Evolutionary conservation across 2,888 invertebrate species (phyloP), one percentile per base, ranked within the genome.

Genomic region (Barypeithes pellucidus): DNA sequence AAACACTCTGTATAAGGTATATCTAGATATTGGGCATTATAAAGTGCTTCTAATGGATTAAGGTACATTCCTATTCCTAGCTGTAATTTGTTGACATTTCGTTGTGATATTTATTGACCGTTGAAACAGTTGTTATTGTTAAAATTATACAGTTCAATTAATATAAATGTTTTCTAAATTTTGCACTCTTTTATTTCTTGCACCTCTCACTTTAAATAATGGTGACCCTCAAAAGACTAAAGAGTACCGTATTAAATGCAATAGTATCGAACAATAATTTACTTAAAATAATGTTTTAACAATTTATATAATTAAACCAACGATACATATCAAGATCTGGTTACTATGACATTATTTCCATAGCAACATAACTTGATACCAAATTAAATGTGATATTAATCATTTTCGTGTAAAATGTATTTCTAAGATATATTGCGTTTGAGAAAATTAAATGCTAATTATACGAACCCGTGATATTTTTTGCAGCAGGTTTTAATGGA

Each of bases 161-260:
- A 66, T 14, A 14, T 14, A 14, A 39, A 11, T 54, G 22, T 57
- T 54, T 66, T 66, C 18, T 16, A 54, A 41, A 43, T 54, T 54
- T 16, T 57, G 57, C 66, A 54, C 66, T 66, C 66, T 66, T 66
- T 66, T 57, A 66, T 66, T 66, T 66, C 66, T 45, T 65, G 65
- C 65, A 65, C 65, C 65, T 57, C 9, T 57, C 9, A 33, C 9
- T 33, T 57, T n/a, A 8, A 43, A 43, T n/a, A 12, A n/a, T 39
- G 4, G n/a, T 39, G n/a, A 1, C 1, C 29, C 29, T 29, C 5
- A 29, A 29, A 8, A 29, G 7, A 29, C 29, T 9, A 29, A 29
- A 29, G 9, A 29, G 5, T 24, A n/a, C 24, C 24, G 3, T 24
- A 24, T 24, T 24, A 24, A 5, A 24, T 24, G 5, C 24, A 5